phyloP scores from a whole-genome alignment of 2,113 vertebrate genomes.

The Smithornis capensis region DNA sequence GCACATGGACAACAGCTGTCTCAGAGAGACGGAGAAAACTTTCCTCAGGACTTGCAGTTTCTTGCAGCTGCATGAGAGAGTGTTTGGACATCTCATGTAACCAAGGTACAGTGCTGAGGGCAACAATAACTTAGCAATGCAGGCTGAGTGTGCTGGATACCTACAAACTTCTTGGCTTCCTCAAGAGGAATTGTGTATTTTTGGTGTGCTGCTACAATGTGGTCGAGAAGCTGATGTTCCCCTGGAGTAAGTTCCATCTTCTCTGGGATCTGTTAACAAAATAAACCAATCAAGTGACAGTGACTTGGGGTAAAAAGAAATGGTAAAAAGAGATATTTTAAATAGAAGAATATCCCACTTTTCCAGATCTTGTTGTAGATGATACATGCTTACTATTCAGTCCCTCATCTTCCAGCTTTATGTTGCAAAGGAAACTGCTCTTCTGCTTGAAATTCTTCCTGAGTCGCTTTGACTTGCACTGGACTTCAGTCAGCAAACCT shows the following conservation, averaged over 20 bases:
- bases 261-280: conserved; percentile 46
- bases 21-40: conserved; percentile 77
- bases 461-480: conserved; percentile 92
- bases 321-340: neutral
- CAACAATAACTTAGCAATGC: neutral
- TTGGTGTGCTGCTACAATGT: conserved; percentile 86
- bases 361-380: conserved; percentile 82
- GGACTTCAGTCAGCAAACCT: conserved; percentile 93
- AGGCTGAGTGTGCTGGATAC: conserved; percentile 42
- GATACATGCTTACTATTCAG: conserved; percentile 80
- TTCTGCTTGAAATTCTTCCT: conserved; percentile 86
- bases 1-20: conserved; percentile 72
- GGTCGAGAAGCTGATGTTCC: conserved; percentile 84
- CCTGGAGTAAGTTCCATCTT: conserved; percentile 77
- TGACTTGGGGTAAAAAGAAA: neutral
- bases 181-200: conserved; percentile 79
- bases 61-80: conserved; percentile 76
- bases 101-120: neutral
- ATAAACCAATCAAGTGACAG: neutral
- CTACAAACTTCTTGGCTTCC: conserved; percentile 78
- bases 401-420: conserved; percentile 81
- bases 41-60: conserved; percentile 77
- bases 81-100: neutral
- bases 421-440: conserved; percentile 60
- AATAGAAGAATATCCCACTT: conserved; percentile 54